Evolutionary conservation across 1,140 invertebrate species (phyloP), one percentile per base, ranked within the genome.

Genomic region (Drosophila pruinosa): DNA sequence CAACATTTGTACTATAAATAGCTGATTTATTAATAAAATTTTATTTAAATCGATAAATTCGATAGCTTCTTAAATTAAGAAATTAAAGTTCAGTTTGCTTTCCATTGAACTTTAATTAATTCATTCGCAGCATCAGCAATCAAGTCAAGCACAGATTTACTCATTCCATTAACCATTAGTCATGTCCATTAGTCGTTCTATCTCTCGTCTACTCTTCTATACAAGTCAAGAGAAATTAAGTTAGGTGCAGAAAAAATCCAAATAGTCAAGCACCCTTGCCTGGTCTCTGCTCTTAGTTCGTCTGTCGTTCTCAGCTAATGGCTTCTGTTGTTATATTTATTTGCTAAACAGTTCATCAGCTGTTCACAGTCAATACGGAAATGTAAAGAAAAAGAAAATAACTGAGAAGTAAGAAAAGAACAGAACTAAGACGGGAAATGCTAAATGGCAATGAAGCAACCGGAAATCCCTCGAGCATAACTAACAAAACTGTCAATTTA

Each of bases 401-500:
- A 71, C 53, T 26, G 64, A 15, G 48, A 65, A 48, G 41, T 50
- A 34, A 72, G 54, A 58, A 68, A 36, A 22, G 63, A 72, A 78
- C 36, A 52, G 43, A 65, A 71, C 45, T 28, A 57, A 24, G 43
- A 65, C 17, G 39, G 67, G 50, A 70, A 70, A 70, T 70, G 67
- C 41, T 54, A 64, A 70, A 70, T 61, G 52, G 52, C 57, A 72
- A 64, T 54, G 65, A 22, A 45, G 53, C 38, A 31, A 56, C 48
- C 62, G 78, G 78, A 81, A 62, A 73, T 72, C 48, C 64, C 39
- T 47, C 24, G 57, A 58, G 53, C 57, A 69, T 43, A 48, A 28
- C 19, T 48, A 75, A 63, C 65, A 62, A 78, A 86, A 47, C 31
- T 88, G 77, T 81, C 82, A 86, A 86, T 86, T 86, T 86, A 86